phyloP scores from a whole-genome alignment of 2,888 invertebrate genomes.

The Leuctra nigra region DNA sequence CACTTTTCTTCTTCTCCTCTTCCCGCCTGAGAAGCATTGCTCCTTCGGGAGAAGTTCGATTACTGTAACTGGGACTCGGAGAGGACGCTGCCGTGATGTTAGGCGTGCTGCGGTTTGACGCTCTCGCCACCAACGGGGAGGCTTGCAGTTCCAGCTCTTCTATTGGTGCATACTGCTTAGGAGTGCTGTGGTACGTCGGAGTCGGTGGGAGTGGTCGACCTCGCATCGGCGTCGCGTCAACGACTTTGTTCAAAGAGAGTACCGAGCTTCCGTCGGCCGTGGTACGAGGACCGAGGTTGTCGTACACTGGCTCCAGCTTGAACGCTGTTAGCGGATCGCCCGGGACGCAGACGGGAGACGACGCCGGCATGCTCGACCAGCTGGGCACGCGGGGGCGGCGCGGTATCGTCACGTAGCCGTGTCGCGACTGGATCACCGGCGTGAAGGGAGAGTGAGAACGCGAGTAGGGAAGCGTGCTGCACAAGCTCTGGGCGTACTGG shows the following conservation, averaged over 20 bases:
- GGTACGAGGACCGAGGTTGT: conserved; percentile 75
- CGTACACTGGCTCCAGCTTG: conserved; percentile 68
- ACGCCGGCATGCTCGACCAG: conserved; percentile 61
- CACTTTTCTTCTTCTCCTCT: conserved; percentile 48
- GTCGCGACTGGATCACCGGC: conserved; percentile 62
- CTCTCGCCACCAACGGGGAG: conserved; percentile 16
- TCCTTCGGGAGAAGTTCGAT: conserved; percentile 31
- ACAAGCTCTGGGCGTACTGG: conserved; percentile 50
- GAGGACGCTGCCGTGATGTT: conserved; percentile 4
- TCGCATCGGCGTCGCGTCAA: conserved; percentile 25
- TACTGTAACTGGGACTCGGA: conserved; percentile 1
- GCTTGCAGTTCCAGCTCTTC: conserved; percentile 43
- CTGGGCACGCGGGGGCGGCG: conserved; percentile 75
- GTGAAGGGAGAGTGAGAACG: conserved; percentile 52
- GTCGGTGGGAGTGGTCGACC: conserved; percentile 56
- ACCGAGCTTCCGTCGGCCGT: conserved; percentile 82
- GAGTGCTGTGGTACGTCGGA: conserved; percentile 38
- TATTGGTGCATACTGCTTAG: conserved; percentile 39
- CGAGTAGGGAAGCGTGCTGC: conserved; percentile 76
- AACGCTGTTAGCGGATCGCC: conserved; percentile 40
- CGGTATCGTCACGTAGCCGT: conserved; percentile 83
- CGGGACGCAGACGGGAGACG: conserved; percentile 45
- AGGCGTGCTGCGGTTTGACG: conserved; percentile 18
- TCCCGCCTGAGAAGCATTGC: conserved; percentile 40
- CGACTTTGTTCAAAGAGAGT: conserved; percentile 67